Evolutionary conservation across 1,140 invertebrate species (phyloP), one percentile per base, ranked within the genome.

Genomic region (Bicyclus anynana): DNA sequence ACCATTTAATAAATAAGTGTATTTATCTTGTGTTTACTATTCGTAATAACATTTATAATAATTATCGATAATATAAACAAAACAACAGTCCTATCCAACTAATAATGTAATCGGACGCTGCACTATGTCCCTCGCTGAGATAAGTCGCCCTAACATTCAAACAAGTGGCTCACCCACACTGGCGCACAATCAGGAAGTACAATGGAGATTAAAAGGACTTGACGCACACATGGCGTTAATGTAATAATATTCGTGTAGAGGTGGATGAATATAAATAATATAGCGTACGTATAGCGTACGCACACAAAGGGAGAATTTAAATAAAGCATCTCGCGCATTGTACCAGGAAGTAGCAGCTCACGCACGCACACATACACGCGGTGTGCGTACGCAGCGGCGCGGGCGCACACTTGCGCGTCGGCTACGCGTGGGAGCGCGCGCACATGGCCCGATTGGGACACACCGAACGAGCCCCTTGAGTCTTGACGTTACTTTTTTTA

Each of bases 381-480:
- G 70, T 69, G 78, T 72, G 57, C 56, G 73, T 79, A 68, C 70
- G 73, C 70, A 73, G 80, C 77, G 76, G 80, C 82, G 84, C 82
- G 79, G 70, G 77, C 83, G 81, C 84, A 86, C 82, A 86, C 84
- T 83, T 70, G 73, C 70, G 74, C 72, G 71, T 60, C 66, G 58
- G 62, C 83, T 80, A 74, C 76, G 83, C 84, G 84, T 87, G 84
- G 84, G 84, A 87, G 80, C 81, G 84, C 66, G 74, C 81, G 82
- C 84, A 87, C 82, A 87, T 87, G 84, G 84, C 84, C 75, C 77
- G 80, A 80, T 87, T 84, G 84, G 84, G 84, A 80, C 81, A 80
- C 75, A 81, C 77, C 77, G 76, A 80, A 67, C 72, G 78, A 81
- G 80, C 81, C 80, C 80, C 82, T 77, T 80, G 80, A 85, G 78